Percentiles rank a stretch among this genome's conserved stretches.
phyloP scores from a whole-genome alignment of 64 coral and sea anemone genomes.

The Montipora sp. region DNA sequence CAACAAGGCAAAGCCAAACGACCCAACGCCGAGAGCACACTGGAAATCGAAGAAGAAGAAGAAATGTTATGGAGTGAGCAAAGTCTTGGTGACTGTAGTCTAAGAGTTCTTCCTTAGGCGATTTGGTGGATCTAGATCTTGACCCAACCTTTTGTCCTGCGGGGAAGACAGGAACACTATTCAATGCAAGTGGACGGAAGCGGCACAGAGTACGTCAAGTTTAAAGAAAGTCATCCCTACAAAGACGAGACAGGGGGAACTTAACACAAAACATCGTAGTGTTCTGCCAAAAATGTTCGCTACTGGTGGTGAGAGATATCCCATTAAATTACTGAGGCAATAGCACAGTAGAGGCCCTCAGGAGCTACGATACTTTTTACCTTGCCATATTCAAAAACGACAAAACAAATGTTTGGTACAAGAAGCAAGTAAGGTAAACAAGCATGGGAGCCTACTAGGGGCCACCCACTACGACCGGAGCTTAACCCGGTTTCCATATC shows the following conservation, averaged over 20 bases:
- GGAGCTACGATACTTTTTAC: conserved; percentile 8
- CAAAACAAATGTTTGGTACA: too few species aligned
- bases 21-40: conserved; percentile 6
- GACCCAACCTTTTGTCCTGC: conserved; percentile 20
- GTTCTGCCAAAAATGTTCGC: conserved; percentile 31
- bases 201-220: conserved; percentile 2
- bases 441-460: too few species aligned
- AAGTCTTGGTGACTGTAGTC: not conserved
- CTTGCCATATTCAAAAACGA: not conserved
- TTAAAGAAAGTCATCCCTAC: not conserved
- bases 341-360: not conserved
- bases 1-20: conserved; percentile 9
- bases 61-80: conserved; percentile 17
- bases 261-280: conserved; percentile 34
- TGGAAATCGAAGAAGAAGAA: not conserved
- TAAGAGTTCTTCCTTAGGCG: conserved; percentile 14
- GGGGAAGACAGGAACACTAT: conserved; percentile 17
- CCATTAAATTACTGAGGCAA: conserved; percentile 8
- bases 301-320: conserved; percentile 46
- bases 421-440: too few species aligned
- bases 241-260: conserved; percentile 9
- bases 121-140: conserved; percentile 52
- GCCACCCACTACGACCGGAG: too few species aligned
- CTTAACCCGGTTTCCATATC: too few species aligned
- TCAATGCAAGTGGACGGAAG: conserved; percentile 24